Evolutionary conservation across 2,888 invertebrate genomes (phyloP).

Genomic region (Drosophila silvestris): DNA sequence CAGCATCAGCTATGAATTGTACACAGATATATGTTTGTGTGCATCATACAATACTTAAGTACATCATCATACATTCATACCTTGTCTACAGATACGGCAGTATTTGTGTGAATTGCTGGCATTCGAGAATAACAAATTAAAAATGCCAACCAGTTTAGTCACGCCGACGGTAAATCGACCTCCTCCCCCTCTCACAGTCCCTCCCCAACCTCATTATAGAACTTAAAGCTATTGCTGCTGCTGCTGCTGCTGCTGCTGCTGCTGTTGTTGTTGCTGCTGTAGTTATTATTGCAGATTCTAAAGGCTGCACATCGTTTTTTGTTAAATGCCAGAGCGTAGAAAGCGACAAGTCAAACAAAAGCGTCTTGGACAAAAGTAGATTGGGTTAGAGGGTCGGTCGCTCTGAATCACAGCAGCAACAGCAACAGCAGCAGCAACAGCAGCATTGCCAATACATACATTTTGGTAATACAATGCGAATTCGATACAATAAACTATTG

Average conservation of each 20-base stretch:
- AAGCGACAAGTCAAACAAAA: slow-evolving; percentile 49
- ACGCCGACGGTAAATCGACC: slow-evolving; percentile 27
- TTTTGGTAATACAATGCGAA: neutral
- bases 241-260: slow-evolving; percentile 17
- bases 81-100: neutral
- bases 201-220: slow-evolving; percentile 3
- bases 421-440: neutral
- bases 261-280: slow-evolving; percentile 28
- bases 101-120: slow-evolving; percentile 54
- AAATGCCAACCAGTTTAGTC: slow-evolving; percentile 62
- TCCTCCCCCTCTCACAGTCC: neutral
- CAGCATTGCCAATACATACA: neutral
- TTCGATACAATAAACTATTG: neutral
- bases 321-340: slow-evolving; percentile 54
- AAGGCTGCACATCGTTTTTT: slow-evolving; percentile 46
- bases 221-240: slow-evolving; percentile 34
- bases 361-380: slow-evolving; percentile 35
- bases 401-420: slow-evolving; percentile 5
- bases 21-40: neutral
- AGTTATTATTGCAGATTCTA: slow-evolving; percentile 39
- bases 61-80: neutral
- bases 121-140: slow-evolving; percentile 53
- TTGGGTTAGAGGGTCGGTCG: slow-evolving; percentile 54
- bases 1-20: neutral
- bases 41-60: neutral